Base-by-base conservation (phyloP, 2,113 vertebrate genomes). In the Pithys albifrons region DNA sequence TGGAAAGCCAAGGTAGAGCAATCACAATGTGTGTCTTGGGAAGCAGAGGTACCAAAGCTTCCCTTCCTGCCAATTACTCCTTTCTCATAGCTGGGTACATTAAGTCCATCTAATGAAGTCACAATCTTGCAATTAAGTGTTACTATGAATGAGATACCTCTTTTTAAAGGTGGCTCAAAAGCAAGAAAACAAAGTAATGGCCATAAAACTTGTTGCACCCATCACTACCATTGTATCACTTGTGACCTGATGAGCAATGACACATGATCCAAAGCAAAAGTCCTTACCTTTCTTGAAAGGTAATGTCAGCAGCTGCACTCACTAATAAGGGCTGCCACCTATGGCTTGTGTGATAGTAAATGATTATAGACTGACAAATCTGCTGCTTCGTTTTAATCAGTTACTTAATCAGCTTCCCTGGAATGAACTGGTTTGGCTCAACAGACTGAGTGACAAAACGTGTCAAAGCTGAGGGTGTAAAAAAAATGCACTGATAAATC, bases 321-420 rank as follows among this genome's bases (percentile, higher is more conserved):
- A 57, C 39, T 27, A 65, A 8, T 13, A 41, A 49, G 75, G 22
- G 27, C 73, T 84, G 62, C 74, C 24, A 92, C 33, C 29, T 39
- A 62, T 67, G 64, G 51, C 39, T 54, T 73, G 35, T 78, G 95
- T 62, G 70, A 52, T 69, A 65, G 49, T 77, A 96, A 95, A 64
- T 72, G 48, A 95, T 89, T 85, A 95, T 2, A 71, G 86, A 59
- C 52, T 92, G 80, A 92, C 41, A 90, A 81, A 88, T 93, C 93
- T 88, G 49, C 80, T 95, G 45, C 15, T 85, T 80, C n/a, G 3
- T 91, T 97, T 95, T 94, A 97, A 97, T 97, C 93, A 95, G 88
- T 86, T 95, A 97, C 96, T 97, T 97, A 96, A 97, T 97, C 97
- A 96, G 93, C 92, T 97, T 95, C 35, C 67, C 95, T 74, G 80